Percentiles rank a stretch among this genome's conserved stretches.
phyloP scores from a whole-genome alignment of 2,888 invertebrate genomes.

The Sesamia inferens region DNA sequence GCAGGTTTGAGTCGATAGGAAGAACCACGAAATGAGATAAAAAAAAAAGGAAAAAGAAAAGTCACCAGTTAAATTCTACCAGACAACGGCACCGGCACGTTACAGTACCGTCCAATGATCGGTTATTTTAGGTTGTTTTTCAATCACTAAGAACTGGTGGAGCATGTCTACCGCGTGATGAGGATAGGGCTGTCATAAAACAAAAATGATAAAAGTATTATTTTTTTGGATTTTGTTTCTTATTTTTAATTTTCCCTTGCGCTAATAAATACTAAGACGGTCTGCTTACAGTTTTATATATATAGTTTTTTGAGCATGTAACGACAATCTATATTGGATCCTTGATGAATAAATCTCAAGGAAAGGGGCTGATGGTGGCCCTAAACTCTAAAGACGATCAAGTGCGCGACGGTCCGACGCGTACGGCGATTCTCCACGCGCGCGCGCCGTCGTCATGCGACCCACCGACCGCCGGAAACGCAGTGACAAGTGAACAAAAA shows the following conservation, averaged over 20 bases:
- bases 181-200: slow-evolving; percentile 67
- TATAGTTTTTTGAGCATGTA: background rate
- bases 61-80: slow-evolving; percentile 41
- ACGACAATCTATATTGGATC: background rate
- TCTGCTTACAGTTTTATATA: background rate
- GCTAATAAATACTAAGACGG: background rate
- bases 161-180: slow-evolving; percentile 76
- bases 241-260: background rate
- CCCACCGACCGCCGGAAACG: slow-evolving; percentile 85
- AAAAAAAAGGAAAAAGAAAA: slow-evolving; percentile 36
- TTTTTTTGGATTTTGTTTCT: background rate
- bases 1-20: slow-evolving; percentile 31
- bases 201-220: background rate
- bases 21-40: slow-evolving; percentile 26
- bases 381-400: slow-evolving; percentile 66
- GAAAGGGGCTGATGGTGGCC: slow-evolving; percentile 55
- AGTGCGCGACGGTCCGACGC: slow-evolving; percentile 82
- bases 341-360: slow-evolving; percentile 12
- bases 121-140: slow-evolving; percentile 79
- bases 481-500: slow-evolving; percentile 89
- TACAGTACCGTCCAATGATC: slow-evolving; percentile 75
- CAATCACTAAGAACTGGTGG: slow-evolving; percentile 78
- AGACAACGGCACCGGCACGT: slow-evolving; percentile 66
- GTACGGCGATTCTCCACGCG: slow-evolving; percentile 88
- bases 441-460: slow-evolving; percentile 74